Base-by-base conservation (phyloP, 2,888 invertebrate genomes). In the Lepidocyrtinus sp. region DNA sequence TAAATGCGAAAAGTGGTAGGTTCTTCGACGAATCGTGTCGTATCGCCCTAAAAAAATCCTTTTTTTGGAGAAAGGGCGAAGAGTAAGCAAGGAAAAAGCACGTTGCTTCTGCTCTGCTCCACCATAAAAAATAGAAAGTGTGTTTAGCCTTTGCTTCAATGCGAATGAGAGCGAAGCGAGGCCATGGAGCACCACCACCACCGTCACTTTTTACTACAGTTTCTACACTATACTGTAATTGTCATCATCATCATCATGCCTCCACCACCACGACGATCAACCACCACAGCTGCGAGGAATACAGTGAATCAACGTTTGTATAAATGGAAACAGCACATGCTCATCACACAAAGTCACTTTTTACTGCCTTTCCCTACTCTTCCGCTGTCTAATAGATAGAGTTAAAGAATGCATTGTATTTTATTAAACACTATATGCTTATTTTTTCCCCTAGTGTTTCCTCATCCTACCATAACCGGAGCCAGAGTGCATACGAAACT, bases 281-380 rank as follows among this genome's bases (percentile, higher is more conserved):
- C 59, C 59, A 69, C 69, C 69, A 50, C 65, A 46, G 59, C 73
- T 65, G 46, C 64, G 12, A 12, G 2, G 50, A 50, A 17, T 50
- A n/a, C n/a, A n/a, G 7, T 59, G 59, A 59, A 7, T 21, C 7
- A 59, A 59, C n/a, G 21, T 21, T 19, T 25, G 36, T 21, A 17
- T 76, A 76, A 75, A 83, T 84, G 84, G 85, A 86, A 85, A 85
- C 86, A 86, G 86, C 85, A 85, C 86, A 86, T 86, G 86, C 86
- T 85, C 86, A 59, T 59, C 59, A 15, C 82, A 83, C 83, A 82
- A 79, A 81, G 72, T 79, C 84, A 83, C 79, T 83, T 83, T 83
- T 74, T 81, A 59, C 36, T 27, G 27, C 55, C 27, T 64, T 75
- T 61, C 26, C 50, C 55, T 59, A 15, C 17, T 27, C 21, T 46